Evolutionary conservation across 2,113 vertebrate genomes (phyloP).

Genomic region (Gila orcuttii): DNA sequence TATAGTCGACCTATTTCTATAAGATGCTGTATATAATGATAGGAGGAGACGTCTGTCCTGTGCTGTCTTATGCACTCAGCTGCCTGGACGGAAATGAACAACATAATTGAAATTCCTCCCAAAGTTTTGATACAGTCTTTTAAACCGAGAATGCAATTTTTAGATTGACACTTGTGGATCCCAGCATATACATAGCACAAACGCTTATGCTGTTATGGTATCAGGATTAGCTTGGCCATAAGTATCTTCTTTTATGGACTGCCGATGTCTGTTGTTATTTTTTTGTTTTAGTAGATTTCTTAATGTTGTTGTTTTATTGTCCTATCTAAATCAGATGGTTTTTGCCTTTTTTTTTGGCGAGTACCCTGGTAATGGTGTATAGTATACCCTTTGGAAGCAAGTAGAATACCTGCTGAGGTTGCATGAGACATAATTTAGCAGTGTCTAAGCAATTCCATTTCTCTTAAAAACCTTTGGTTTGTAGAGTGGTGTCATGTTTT

Average conservation of each 20-base stretch:
- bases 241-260: conserved; percentile 11
- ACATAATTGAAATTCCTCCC: conserved; percentile 74
- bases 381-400: not conserved
- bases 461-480: conserved; percentile 24
- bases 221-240: conserved; percentile 47
- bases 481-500: conserved; percentile 47
- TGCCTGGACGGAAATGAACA: conserved; percentile 56
- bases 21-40: conserved; percentile 71
- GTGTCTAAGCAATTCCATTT: not conserved
- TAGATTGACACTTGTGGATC: conserved; percentile 66
- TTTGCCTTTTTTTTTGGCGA: not conserved
- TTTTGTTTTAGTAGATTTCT: not conserved
- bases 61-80: conserved; percentile 64
- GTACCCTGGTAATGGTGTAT: not conserved
- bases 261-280: not conserved
- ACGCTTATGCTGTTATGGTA: not conserved
- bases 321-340: not conserved
- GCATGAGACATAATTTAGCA: not conserved
- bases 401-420: not conserved
- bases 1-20: conserved; percentile 78
- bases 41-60: conserved; percentile 59
- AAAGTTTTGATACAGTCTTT: conserved; percentile 74
- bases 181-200: conserved; percentile 6
- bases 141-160: conserved; percentile 74
- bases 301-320: not conserved